A percentile compares a stretch with the other conserved stretches of the same genome.
These are phyloP conservation scores for Zosterops pallidus DNA, from an alignment of 2,113 vertebrate genomes.

Conservation along the genomic window DNA sequence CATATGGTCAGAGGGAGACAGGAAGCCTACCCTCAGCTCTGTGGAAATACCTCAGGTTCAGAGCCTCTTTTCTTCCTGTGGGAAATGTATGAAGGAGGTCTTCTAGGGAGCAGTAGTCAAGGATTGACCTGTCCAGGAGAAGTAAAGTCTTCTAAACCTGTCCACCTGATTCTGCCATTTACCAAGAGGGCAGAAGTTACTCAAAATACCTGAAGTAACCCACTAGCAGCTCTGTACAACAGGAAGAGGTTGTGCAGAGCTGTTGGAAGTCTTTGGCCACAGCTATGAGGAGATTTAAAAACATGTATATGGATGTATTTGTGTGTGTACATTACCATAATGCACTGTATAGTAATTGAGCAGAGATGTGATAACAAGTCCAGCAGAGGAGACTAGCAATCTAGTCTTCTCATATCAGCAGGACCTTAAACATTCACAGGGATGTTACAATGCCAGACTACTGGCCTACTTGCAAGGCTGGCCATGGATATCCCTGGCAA, in stretches of 20 bases:
- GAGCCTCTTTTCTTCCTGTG: background rate
- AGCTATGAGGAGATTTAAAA: background rate
- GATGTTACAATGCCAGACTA: background rate
- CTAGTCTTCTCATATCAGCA: background rate
- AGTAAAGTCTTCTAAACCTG: background rate
- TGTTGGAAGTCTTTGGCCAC: background rate
- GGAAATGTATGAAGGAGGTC: background rate
- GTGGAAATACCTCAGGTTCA: background rate
- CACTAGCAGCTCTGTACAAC: background rate
- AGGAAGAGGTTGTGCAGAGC: background rate
- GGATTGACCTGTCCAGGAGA: background rate
- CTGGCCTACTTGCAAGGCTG: background rate
- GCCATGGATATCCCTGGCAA: background rate
- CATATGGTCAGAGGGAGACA: background rate
- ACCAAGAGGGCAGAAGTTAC: background rate
- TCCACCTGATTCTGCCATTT: background rate
- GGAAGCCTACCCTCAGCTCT: background rate
- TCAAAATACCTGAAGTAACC: background rate
- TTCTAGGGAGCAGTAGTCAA: background rate
- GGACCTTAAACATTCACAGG: background rate
- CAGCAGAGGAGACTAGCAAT: background rate
- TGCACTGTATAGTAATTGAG: background rate
- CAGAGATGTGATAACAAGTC: background rate
- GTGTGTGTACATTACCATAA: too few relatives aligned
- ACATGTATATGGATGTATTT: fast-evolving